Base-by-base conservation (phyloP, 2,113 vertebrate species). In the Tyrannus savana region DNA sequence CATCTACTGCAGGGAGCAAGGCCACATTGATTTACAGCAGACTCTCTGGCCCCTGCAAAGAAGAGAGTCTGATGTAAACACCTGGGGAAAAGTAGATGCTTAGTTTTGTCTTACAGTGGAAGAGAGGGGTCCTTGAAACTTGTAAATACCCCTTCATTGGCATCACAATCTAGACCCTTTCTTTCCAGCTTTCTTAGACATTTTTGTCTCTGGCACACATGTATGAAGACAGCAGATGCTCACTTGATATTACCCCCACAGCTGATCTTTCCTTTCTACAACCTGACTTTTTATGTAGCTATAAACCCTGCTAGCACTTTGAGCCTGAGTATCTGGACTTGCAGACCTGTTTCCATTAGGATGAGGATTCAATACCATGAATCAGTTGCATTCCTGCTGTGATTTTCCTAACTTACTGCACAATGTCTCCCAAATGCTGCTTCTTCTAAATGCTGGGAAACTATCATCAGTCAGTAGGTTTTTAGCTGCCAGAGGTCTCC, bases 161-260 rank as follows among this genome's bases (percentile, higher is more conserved):
- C 16, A 7, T n/a, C 46, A 42, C 19, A 42, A 37, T 11, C 33
- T 53, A 25, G 23, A 82, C 22, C 12, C 22, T 41, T 87, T 63
- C 27, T 71, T 90, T 63, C 55, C 30, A 56, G 31, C 64, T 41
- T 85, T 69, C 50, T 72, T 58, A 44, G 28, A 27, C 6, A 7
- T n/a, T 88, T 47, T 41, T 73, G 18, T 31, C 39, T 84, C 53
- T 83, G 42, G 69, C 14, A 28, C 56, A 75, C 19, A 18, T 27
- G 18, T 37, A 52, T 0, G 0, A 72, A 69, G 69, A 56, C 13
- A 71, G 44, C 25, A 76, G 44, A 42, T 0, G 0, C 56, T 55
- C 13, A 30, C 24, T 14, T 42, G 35, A 39, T 28, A 39, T 21
- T 82, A 27, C 4, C 28, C 12, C 13, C 25, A 15, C 7, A 4